Percentiles rank a stretch among this genome's conserved stretches.
Conservation (phyloP, 2,113 vertebrate genomes). For the Apus apus region DNA sequence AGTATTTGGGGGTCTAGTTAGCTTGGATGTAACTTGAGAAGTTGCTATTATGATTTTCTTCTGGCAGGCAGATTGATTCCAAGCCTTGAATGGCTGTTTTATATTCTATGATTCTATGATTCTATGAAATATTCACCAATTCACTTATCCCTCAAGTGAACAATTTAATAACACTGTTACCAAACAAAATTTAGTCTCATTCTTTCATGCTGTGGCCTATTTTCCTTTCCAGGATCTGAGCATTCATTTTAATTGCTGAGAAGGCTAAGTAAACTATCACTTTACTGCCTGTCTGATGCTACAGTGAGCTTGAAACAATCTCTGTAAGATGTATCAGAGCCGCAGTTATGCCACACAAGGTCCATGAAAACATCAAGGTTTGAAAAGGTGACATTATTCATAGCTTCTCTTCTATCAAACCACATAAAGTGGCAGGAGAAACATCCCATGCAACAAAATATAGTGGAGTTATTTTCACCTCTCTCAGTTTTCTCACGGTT, state of each 20-base stretch:
- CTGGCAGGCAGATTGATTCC: neutral
- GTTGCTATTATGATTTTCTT: neutral
- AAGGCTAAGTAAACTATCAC: neutral
- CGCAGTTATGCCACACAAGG: neutral
- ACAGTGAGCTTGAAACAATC: neutral
- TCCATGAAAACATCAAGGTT: neutral
- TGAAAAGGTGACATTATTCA: neutral
- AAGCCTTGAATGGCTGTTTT: neutral
- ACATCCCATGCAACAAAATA: neutral
- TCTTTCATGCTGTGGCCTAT: neutral
- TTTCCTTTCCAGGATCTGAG: neutral
- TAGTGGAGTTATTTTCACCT: neutral
- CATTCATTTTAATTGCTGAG: neutral
- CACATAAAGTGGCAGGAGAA: neutral
- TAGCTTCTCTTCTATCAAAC: neutral
- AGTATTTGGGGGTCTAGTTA: neutral
- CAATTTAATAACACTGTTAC: neutral
- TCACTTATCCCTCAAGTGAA: neutral
- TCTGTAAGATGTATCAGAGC: neutral
- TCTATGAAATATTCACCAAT: neutral
- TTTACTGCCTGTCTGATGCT: neutral
- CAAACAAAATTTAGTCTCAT: neutral
- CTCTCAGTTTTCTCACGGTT: neutral
- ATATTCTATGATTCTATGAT: too few species aligned
- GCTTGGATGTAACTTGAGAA: neutral